phyloP scores from a whole-genome alignment of 2,113 vertebrate genomes.

The Odontesthes bonariensis region DNA sequence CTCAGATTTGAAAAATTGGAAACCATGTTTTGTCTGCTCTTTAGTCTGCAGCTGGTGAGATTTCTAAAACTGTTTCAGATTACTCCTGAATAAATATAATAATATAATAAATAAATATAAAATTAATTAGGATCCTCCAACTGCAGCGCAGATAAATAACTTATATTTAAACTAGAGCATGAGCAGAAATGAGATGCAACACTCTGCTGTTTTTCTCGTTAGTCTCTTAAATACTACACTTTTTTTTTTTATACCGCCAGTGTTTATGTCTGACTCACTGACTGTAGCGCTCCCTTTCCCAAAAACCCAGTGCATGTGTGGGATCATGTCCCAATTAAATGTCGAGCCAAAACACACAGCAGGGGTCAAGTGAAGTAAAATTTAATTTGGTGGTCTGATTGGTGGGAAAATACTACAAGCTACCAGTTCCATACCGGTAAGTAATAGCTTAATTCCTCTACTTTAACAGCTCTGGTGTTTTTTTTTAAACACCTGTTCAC shows the following conservation, averaged over 20 bases:
- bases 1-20: no score
- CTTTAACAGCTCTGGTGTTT: background rate
- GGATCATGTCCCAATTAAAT: constrained; percentile 23
- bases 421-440: constrained; percentile 10
- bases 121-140: no score
- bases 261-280: constrained; percentile 54
- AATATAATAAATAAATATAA: no score
- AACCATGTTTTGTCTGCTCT: no score
- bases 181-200: constrained; percentile 52
- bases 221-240: constrained; percentile 47
- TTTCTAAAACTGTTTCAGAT: background rate
- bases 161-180: no score
- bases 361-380: constrained; percentile 26
- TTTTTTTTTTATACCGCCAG: constrained; percentile 38
- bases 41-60: no score
- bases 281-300: constrained; percentile 23
- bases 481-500: constrained; percentile 17
- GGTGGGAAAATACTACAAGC: constrained; percentile 44
- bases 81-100: no score
- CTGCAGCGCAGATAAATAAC: no score
- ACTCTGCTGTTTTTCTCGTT: constrained; percentile 37
- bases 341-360: constrained; percentile 37
- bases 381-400: constrained; percentile 33
- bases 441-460: background rate
- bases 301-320: constrained; percentile 4